Base-by-base conservation (phyloP, 2,888 invertebrate genomes). In the Dryobota labecula region DNA sequence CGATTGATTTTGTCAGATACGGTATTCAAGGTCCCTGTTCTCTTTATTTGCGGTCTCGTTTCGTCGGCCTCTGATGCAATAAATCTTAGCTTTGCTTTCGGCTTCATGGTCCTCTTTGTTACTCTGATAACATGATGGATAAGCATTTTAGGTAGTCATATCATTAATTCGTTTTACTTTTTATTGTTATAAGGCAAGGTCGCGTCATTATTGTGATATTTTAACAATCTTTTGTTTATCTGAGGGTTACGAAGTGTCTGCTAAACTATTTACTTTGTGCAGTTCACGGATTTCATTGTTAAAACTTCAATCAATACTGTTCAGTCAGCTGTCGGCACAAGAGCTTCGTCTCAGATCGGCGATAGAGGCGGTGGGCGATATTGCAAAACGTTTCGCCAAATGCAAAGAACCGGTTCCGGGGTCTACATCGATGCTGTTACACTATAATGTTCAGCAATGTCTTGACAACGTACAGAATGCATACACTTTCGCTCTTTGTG, bases 1-100 rank as follows among this genome's bases (percentile, higher is more conserved):
- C 94, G 95, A 95, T 95, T 94, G 95, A 95, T 96, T 96, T 95
- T 95, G 95, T 95, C 95, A 95, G 96, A 95, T 95, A 95, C 93
- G 88, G 90, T 90, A 90, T 91, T 95, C 96, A 96, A 96, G 96
- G 96, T 95, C 90, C 90, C 92, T 94, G 93, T 94, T 95, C 95
- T 96, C 95, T 95, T 95, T 96, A 95, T 94, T 95, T 94, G 95
- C 95, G 93, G 94, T 95, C 94, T 94, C 90, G 94, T 95, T 95
- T 94, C 92, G 94, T 90, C 91, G 95, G 93, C 92, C 95, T 94
- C 94, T 95, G 94, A 92, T 92, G 95, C 95, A 95, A 95, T 94
- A 92, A 93, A 93, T 94, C 92, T 95, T 91, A 88, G 90, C 87
- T 93, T 92, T 92, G 92, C 92, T 94, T 92, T 94, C 90, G 91